Conservation (phyloP, 2,113 vertebrate genomes). For the Zosterops japonicus region DNA sequence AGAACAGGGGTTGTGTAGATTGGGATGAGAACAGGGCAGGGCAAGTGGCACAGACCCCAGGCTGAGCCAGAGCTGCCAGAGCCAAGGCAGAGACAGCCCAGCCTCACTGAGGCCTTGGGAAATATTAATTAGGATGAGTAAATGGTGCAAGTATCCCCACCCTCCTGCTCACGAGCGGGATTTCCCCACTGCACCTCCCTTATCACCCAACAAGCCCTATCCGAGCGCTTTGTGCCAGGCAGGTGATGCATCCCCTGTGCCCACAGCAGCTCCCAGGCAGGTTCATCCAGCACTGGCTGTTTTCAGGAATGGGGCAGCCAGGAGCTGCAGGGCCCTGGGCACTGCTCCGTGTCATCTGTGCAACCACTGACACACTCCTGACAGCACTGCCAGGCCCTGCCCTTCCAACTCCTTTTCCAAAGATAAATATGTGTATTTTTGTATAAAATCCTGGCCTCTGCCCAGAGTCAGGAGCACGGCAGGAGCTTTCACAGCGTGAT, state of each 20-base stretch:
- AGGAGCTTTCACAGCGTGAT: background rate
- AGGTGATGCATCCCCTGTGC: background rate
- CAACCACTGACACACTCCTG: accelerated
- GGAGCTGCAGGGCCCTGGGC: background rate
- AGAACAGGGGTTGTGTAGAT: background rate
- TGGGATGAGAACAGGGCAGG: background rate
- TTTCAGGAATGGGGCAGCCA: background rate
- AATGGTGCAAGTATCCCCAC: background rate
- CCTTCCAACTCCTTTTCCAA: background rate
- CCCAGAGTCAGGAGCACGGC: background rate
- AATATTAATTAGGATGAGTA: background rate
- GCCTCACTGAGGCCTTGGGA: background rate
- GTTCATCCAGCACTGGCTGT: accelerated
- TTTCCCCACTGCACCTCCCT: background rate
- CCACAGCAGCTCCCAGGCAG: background rate
- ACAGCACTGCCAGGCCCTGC: background rate
- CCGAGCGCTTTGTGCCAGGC: accelerated
- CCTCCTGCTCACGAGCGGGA: accelerated
- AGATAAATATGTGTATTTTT: background rate
- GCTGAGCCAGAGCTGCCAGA: background rate
- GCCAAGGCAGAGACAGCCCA: background rate
- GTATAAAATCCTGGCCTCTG: background rate
- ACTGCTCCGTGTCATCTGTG: accelerated
- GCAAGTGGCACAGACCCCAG: background rate
- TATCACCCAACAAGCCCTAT: background rate